Base-by-base conservation (phyloP, 1,140 invertebrate species). In the Samia ricini region DNA sequence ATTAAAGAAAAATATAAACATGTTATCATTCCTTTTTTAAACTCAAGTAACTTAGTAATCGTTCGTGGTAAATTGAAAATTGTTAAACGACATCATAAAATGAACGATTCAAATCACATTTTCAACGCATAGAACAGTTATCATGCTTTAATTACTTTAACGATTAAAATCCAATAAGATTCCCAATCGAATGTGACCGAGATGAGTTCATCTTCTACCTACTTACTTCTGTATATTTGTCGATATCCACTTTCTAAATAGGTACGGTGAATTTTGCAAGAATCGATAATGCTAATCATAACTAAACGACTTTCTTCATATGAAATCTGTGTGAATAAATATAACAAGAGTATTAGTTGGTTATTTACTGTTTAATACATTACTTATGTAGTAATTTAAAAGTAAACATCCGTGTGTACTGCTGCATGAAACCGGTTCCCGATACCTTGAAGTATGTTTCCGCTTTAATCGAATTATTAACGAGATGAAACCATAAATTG, bases 181-280 rank as follows among this genome's bases (percentile, higher is more conserved):
- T 81, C 73, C 72, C 67, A 69, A 61, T 63, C 69, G 69, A 72
- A 70, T 70, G 61, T 18, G 18, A 8, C 12, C 26, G 56, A 57
- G 56, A 57, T 57, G 20, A 57, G 79, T 69, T n/a, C n/a, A n/a
- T n/a, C n/a, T 71, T 74, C 76, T 67, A 72, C 75, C 70, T 77
- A 76, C 72, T n/a, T n/a, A n/a, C n/a, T n/a, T n/a, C n/a, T n/a
- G n/a, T n/a, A 77, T 79, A 74, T 73, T 72, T 71, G 61, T 61
- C 26, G 64, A 68, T 77, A 62, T 76, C 72, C 66, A 74, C 85
- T 86, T 88, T 88, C 85, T 76, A 80, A 71, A n/a, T n/a, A n/a
- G n/a, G 76, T 83, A 84, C 83, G 84, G 83, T 87, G 81, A 77
- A 85, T 60, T 64, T 70, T 72, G 72, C 74, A 75, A n/a, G n/a